These are phyloP conservation scores for Embiotoca jacksoni DNA, from an alignment of 2,113 vertebrate species.

Conservation along the genomic window DNA sequence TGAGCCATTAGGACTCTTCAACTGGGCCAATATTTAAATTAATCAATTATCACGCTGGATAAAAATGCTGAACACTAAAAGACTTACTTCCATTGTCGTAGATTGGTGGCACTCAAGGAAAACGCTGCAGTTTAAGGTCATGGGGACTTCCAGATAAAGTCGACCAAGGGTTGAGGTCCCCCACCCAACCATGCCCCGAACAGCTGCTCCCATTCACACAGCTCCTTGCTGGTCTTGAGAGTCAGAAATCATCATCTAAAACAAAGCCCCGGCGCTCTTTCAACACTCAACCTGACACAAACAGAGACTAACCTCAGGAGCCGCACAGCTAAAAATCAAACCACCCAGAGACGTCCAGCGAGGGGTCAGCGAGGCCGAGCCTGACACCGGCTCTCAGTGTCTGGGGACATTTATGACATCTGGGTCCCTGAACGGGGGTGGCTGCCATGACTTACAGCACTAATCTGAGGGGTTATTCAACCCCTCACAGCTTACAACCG, in stretches of 20 bases:
- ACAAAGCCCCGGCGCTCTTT: slow-evolving; percentile 62
- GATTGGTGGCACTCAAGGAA: slow-evolving; percentile 49
- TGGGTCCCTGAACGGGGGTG: slow-evolving; percentile 65
- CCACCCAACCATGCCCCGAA: slow-evolving; percentile 15
- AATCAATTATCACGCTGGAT: slow-evolving; percentile 53
- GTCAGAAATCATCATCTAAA: slow-evolving; percentile 62
- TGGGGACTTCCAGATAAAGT: slow-evolving; percentile 12
- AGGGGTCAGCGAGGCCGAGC: slow-evolving; percentile 67
- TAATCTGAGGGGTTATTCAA: slow-evolving; percentile 79
- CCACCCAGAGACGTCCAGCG: slow-evolving; percentile 33
- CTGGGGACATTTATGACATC: slow-evolving; percentile 79
- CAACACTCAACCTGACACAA: slow-evolving; percentile 57
- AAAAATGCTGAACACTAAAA: slow-evolving; percentile 40
- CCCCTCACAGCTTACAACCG: slow-evolving; percentile 66
- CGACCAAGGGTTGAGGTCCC: not conserved
- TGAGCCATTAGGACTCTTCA: slow-evolving; percentile 34
- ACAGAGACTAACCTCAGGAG: slow-evolving; percentile 62
- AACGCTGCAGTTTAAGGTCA: slow-evolving; percentile 55
- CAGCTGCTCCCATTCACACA: slow-evolving; percentile 73
- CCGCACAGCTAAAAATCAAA: slow-evolving; percentile 39
- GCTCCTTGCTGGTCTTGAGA: slow-evolving; percentile 13
- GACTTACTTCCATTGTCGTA: slow-evolving; percentile 43
- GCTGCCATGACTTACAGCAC: slow-evolving; percentile 69
- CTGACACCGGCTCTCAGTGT: slow-evolving; percentile 60
- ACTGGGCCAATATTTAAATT: slow-evolving; percentile 56